phyloP scores from a whole-genome alignment of 2,888 invertebrate genomes.

The Drosophila ezoana region DNA sequence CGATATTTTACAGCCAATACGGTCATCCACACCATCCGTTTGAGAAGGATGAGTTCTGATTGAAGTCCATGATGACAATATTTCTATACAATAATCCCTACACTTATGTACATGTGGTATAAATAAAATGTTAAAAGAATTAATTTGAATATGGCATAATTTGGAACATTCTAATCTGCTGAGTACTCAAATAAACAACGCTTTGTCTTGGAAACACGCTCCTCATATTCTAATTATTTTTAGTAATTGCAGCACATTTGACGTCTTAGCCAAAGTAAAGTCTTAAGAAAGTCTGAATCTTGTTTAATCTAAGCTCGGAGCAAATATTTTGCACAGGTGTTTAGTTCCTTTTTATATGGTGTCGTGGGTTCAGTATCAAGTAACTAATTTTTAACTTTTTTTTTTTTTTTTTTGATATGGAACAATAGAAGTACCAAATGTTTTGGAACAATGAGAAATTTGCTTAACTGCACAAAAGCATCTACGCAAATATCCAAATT shows the following conservation, averaged over 20 bases:
- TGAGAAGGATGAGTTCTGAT: slow-evolving; percentile 87
- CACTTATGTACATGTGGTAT: slow-evolving; percentile 8
- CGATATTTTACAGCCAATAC: slow-evolving; percentile 84
- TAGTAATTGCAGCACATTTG: slow-evolving; percentile 29
- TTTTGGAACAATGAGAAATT: slow-evolving; percentile 63
- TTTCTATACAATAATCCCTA: slow-evolving; percentile 6
- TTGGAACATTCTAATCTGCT: slow-evolving; percentile 6
- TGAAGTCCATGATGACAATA: neutral
- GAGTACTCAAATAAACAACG: slow-evolving; percentile 42
- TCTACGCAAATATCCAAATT: slow-evolving; percentile 60
- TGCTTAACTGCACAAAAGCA: slow-evolving; percentile 62
- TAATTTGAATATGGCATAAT: slow-evolving; percentile 23
- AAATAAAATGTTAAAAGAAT: slow-evolving; percentile 24
- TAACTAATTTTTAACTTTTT: slow-evolving; percentile 16
- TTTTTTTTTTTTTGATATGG: slow-evolving; percentile 14
- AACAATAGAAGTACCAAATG: slow-evolving; percentile 69
- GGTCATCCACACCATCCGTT: slow-evolving; percentile 88
- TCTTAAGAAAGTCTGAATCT: slow-evolving; percentile 40
- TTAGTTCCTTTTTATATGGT: slow-evolving; percentile 24
- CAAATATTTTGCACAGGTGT: slow-evolving; percentile 74
- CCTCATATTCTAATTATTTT: slow-evolving; percentile 19
- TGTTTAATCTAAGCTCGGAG: slow-evolving; percentile 59
- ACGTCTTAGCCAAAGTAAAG: slow-evolving; percentile 44
- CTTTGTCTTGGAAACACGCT: slow-evolving; percentile 41
- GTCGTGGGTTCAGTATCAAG: slow-evolving; percentile 13